Base-by-base conservation (phyloP, 64 coral and sea anemone genomes). In the Hydrozoanthus tunicans region DNA sequence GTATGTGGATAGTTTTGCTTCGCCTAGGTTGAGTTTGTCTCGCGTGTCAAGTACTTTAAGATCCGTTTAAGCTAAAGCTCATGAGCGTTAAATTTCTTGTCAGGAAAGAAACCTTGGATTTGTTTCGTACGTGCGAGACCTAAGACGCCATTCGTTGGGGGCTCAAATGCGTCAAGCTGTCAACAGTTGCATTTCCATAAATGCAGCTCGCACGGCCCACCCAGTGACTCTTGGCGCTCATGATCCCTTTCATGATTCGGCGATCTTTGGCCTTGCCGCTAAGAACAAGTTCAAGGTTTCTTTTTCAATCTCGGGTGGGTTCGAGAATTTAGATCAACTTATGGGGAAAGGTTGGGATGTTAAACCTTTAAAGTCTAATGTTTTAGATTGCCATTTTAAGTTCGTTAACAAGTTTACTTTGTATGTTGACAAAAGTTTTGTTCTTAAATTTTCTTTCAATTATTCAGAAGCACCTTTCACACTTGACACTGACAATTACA, bases 61-160 rank as follows among this genome's bases (percentile, higher is more conserved):
- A 10, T 82, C 80, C 52, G 80, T 82, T 82, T 64, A 53, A 51
- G 26, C 7, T 9, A 17, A 85, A 85, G 81, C 81, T 25, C 64
- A 85, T 68, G 3, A 24, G 0, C 69, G 67, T 88, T 9, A 75
- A 15, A 32, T 27, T 59, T 5, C 69, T 15, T 88, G 84, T 60
- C 84, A 88, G 84, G 84, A 74, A 88, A 88, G 67, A 59, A 88
- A 88, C 67, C 84, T 88, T 73, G 70, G 24, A 32, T 56, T 59
- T 74, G 53, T 74, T 88, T 3, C 5, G 24, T 88, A 88, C 25
- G 20, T 88, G 55, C 69, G 84, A 59, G 84, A 59, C 84, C 55
- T 62, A 17, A 88, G 84, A 17, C 23, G 84, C 84, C 56, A 88
- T 73, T 88, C 84, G 56, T 88, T 88, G 13, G 69, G 84, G 56